A percentile compares a stretch with the other conserved stretches of the same genome.
Conservation (phyloP, 2,113 vertebrate species). For the Lycocorax pyrrhopterus region DNA sequence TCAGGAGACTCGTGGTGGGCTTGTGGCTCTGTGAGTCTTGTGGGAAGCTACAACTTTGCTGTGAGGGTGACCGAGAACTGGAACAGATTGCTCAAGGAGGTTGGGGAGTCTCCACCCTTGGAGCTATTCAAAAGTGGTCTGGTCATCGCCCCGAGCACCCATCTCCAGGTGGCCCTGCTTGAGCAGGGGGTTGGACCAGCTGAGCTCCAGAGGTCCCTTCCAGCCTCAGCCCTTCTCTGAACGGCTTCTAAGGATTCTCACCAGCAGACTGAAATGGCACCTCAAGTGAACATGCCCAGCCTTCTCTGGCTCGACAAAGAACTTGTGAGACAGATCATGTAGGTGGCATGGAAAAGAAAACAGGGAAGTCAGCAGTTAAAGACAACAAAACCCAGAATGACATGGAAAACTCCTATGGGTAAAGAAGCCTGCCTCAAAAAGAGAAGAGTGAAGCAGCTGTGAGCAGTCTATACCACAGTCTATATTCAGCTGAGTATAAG, state of each 20-base stretch:
- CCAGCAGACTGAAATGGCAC: neutral
- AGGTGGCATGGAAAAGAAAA: neutral
- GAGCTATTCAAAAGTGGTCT: neutral
- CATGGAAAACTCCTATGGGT: neutral
- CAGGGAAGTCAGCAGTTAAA: neutral
- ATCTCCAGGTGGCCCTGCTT: neutral
- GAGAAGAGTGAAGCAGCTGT: neutral
- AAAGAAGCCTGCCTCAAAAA: neutral
- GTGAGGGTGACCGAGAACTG: neutral
- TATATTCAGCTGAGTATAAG: conserved; percentile 8
- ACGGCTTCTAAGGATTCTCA: neutral
- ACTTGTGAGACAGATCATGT: neutral
- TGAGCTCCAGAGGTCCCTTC: neutral
- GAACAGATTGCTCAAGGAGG: neutral
- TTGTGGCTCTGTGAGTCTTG: neutral
- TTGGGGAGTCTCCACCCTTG: neutral
- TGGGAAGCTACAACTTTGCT: neutral
- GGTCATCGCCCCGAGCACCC: neutral
- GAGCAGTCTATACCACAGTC: neutral
- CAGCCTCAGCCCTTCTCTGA: neutral
- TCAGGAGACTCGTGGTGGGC: neutral
- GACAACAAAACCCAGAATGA: neutral
- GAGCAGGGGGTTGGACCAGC: neutral
- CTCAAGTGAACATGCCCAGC: neutral
- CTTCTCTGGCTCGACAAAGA: neutral